Evolutionary conservation across 2,888 invertebrate species (phyloP), one percentile per base, ranked within the genome.

Genomic region (Drosophila helvetica): DNA sequence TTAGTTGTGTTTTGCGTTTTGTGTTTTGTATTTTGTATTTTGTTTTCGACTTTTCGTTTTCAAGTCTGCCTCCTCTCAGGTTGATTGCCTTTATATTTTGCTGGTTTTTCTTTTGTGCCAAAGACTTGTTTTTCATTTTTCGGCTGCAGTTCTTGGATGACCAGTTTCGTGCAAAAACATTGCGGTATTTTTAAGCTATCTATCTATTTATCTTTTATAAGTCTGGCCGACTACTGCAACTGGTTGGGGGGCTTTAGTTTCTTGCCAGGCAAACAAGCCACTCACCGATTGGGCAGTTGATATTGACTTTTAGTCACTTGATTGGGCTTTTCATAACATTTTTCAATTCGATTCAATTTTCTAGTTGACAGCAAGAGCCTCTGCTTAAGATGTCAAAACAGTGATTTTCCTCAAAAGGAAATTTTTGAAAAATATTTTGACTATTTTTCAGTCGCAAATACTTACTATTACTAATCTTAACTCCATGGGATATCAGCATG

Each of bases 401-500:
- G 27, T 17, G 17, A 10, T 30, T 43, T 68, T 56, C 65, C 48
- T 67, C 47, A 48, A 15, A 38, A n/a, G 48, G 47, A 30, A 33
- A 47, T 30, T 10, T 54, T 17, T 30, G 15, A 6, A 1, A 46
- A 55, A 15, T 12, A 6, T 38, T 15, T 38, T 19, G n/a, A n/a
- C n/a, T 55, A 58, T 55, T 54, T 22, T 60, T 65, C 38, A 27
- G 45, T 62, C 25, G 9, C 25, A 5, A 48, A 57, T 84, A 95
- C 96, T 95, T 91, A 97, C 97, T 95, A 91, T 95, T 95, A 88
- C 94, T 95, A 69, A 96, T 93, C 90, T 94, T 95, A 76, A 95
- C 95, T 86, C 95, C 95, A 89, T 96, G 95, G 15, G 96, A 96
- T 88, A 97, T 96, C 75, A 97, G 93, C 95, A 96, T 95, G 80